These are phyloP conservation scores for Brachystomella parvula DNA, from an alignment of 1,140 invertebrate species.

Conservation along the genomic window DNA sequence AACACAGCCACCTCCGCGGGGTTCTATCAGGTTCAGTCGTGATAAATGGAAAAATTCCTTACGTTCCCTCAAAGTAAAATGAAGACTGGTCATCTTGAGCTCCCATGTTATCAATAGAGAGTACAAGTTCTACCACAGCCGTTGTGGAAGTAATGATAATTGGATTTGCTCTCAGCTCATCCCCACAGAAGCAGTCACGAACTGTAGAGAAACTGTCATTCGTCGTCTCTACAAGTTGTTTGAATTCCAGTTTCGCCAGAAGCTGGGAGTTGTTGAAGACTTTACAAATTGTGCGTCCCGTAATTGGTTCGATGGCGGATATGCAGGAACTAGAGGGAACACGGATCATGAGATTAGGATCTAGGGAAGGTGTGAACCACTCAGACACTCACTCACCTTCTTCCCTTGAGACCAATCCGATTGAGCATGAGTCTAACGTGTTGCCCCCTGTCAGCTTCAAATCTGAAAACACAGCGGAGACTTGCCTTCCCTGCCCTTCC, in stretches of 20 bases:
- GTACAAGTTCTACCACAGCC: background rate
- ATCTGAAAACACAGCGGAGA: background rate
- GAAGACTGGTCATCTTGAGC: background rate
- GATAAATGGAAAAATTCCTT: too few species aligned
- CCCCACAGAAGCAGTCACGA: conserved; percentile 2
- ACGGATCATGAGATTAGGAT: background rate
- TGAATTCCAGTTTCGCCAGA: background rate
- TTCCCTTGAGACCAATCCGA: background rate
- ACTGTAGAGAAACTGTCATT: background rate
- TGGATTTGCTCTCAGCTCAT: background rate
- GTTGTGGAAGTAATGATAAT: background rate
- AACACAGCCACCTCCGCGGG: too few species aligned
- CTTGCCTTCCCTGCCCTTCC: background rate
- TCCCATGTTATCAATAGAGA: background rate
- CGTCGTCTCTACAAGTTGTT: background rate
- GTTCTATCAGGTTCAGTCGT: too few species aligned
- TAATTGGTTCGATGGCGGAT: background rate
- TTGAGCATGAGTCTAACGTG: conserved; percentile 1
- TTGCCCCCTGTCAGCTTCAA: conserved; percentile 6
- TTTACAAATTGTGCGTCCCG: background rate
- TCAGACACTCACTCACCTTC: background rate
- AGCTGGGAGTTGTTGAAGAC: background rate
- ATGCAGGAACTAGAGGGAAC: background rate
- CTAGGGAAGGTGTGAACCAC: background rate
- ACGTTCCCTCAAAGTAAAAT: conserved; percentile 1